These are phyloP conservation scores for Verasper variegatus DNA, from an alignment of 2,113 vertebrate genomes.

Conservation along the genomic window DNA sequence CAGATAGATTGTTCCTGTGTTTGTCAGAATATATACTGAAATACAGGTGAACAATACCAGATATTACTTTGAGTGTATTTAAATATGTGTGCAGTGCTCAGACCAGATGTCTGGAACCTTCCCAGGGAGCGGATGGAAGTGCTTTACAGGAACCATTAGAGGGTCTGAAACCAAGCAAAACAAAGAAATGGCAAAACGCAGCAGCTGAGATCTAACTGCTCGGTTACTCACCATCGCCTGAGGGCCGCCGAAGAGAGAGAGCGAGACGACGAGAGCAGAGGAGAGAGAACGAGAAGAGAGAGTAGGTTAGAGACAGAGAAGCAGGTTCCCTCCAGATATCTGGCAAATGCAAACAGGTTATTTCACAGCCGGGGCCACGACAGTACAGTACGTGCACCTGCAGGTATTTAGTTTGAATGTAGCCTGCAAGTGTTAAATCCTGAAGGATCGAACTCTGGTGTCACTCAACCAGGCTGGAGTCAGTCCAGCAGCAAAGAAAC, in stretches of 20 bases:
- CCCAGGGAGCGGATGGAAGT: background rate
- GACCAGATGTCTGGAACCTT: background rate
- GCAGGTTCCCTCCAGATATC: background rate
- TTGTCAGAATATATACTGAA: background rate
- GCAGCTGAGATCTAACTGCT: constrained; percentile 5
- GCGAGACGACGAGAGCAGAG: constrained; percentile 6
- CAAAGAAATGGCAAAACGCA: constrained; percentile 6
- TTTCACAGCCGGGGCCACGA: background rate
- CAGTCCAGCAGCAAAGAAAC: too few species aligned
- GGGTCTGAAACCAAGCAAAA: background rate
- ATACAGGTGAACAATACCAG: background rate
- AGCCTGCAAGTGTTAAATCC: background rate
- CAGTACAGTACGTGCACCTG: too few species aligned
- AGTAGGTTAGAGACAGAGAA: constrained; percentile 48
- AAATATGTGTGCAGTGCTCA: background rate
- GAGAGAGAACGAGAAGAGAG: constrained; percentile 34
- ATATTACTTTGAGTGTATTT: too few species aligned
- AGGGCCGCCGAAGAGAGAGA: background rate
- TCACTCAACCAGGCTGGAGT: too few species aligned
- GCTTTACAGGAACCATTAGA: background rate
- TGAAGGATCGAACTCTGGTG: too few species aligned
- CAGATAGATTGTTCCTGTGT: background rate
- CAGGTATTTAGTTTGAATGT: background rate
- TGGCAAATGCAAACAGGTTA: background rate
- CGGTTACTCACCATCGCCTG: constrained; percentile 77